Evolutionary conservation across 2,888 invertebrate species (phyloP), one percentile per base, ranked within the genome.

Genomic region (Cantharis lateralis): DNA sequence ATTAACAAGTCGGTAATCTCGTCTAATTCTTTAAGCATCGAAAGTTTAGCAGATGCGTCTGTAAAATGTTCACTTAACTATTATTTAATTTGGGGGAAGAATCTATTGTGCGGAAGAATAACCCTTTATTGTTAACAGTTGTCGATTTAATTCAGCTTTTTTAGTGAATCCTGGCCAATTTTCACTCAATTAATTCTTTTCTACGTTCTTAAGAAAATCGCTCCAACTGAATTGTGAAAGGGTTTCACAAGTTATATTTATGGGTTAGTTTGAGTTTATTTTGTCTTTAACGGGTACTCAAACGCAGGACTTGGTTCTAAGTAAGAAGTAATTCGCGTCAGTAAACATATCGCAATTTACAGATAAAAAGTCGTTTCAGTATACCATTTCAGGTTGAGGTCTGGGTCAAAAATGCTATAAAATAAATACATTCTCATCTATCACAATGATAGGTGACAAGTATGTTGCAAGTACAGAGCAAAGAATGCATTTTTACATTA

Each of bases 81-180:
- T 72, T 80, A 79, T 78, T 76, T 76, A 73, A 79, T 77, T 81
- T 81, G 79, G 81, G 82, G 82, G 80, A 76, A 77, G 77, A 80
- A 76, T 80, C 81, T 77, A 83, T 83, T 81, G 82, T 78, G 78
- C 77, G 82, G 83, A 83, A 83, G 82, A 82, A 78, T 79, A 83
- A 82, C 81, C 82, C 81, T 81, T 82, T 80, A 81, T 80, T 77
- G 79, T 82, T 81, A 81, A 81, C 83, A 83, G 83, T 82, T 82
- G 81, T 78, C 79, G 79, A 80, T 78, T 79, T 76, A 72, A 75
- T 77, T 74, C 79, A 77, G 73, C 72, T 76, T 79, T 81, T 80
- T 78, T 79, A 76, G 74, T 68, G 63, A 69, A 70, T 72, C 78
- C 70, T 70, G 72, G 75, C 78, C 79, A 80, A 81, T 78, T 79